A percentile compares a stretch with the other conserved stretches of the same genome.
These are phyloP conservation scores for Drosophila arizonae DNA, from an alignment of 1,140 invertebrate species.

Conservation along the genomic window DNA sequence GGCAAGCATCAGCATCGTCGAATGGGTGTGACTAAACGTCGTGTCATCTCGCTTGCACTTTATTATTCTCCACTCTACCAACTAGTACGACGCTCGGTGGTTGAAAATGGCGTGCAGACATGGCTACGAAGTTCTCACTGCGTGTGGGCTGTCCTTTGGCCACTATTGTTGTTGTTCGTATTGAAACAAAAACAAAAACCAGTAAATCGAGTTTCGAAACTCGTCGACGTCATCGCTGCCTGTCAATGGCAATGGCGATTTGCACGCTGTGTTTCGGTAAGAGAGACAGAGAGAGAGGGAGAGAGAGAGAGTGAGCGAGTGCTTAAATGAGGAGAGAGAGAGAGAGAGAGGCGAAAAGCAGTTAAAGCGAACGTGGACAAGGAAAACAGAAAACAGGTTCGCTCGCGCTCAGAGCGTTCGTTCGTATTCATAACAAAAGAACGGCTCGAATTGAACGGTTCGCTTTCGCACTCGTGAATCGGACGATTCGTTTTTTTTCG, in stretches of 20 bases:
- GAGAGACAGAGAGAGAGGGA: conserved; percentile 10
- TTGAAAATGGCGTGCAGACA: conserved; percentile 72
- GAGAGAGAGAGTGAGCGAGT: conserved; percentile 10
- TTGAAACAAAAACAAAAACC: conserved; percentile 49
- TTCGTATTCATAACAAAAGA: conserved; percentile 79
- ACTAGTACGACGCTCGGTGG: conserved; percentile 41
- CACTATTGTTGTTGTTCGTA: conserved; percentile 27
- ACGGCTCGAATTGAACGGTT: conserved; percentile 81
- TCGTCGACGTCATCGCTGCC: conserved; percentile 48
- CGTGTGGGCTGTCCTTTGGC: conserved; percentile 68
- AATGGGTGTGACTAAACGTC: conserved; percentile 62
- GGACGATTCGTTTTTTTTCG: conserved; percentile 43
- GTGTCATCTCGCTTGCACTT: conserved; percentile 38
- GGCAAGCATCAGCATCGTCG: not conserved
- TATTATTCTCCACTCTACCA: conserved; percentile 13
- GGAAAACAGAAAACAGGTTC: conserved; percentile 71
- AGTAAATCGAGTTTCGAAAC: conserved; percentile 61
- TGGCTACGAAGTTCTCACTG: conserved; percentile 47
- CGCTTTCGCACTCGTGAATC: conserved; percentile 59
- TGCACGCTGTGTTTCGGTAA: conserved; percentile 23
- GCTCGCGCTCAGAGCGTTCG: conserved; percentile 61
- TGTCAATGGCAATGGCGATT: conserved; percentile 67
- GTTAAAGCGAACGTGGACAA: conserved; percentile 27
- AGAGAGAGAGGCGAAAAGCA: conserved; percentile 20
- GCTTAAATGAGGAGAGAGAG: conserved; percentile 22